Percentiles rank a stretch among this genome's conserved stretches.
These are phyloP conservation scores for Oikopleura albicans DNA, from an alignment of 23 tunicate genomes.

Conservation along the genomic window DNA sequence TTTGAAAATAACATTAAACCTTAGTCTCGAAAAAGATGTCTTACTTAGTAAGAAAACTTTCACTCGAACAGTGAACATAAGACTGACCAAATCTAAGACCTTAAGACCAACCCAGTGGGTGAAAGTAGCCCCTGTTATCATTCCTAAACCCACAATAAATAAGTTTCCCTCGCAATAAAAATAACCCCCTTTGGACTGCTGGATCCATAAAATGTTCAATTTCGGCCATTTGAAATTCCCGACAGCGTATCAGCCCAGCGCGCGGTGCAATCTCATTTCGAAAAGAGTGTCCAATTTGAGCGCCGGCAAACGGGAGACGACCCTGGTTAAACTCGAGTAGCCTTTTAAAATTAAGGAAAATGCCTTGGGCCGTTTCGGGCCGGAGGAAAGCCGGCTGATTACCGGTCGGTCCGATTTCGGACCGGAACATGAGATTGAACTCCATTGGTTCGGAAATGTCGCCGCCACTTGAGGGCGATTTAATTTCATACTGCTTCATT, in stretches of 20 bases:
- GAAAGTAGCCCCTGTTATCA: no score
- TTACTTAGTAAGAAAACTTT: no score
- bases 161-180: no score
- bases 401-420: constrained; percentile 68
- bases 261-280: constrained; percentile 92
- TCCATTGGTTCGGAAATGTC: constrained; percentile 65
- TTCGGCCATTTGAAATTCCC: constrained; percentile 94
- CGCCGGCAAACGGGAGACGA: constrained; percentile 76
- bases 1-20: no score
- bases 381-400: constrained; percentile 54
- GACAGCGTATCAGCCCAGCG: constrained; percentile 27
- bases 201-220: constrained; percentile 93
- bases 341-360: constrained; percentile 73
- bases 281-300: constrained; percentile 80
- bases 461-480: constrained; percentile 58
- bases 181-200: no score
- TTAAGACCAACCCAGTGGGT: no score
- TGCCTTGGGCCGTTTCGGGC: constrained; percentile 98
- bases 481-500: constrained; percentile 47
- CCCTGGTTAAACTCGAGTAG: constrained; percentile 84
- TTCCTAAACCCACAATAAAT: no score
- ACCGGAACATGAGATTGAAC: constrained; percentile 83
- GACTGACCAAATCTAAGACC: no score
- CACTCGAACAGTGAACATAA: no score
- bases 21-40: no score